Percentiles rank a stretch among this genome's conserved stretches.
These are phyloP conservation scores for Brachionus plicatilis DNA, from an alignment of 1,140 invertebrate genomes.

Conservation along the genomic window DNA sequence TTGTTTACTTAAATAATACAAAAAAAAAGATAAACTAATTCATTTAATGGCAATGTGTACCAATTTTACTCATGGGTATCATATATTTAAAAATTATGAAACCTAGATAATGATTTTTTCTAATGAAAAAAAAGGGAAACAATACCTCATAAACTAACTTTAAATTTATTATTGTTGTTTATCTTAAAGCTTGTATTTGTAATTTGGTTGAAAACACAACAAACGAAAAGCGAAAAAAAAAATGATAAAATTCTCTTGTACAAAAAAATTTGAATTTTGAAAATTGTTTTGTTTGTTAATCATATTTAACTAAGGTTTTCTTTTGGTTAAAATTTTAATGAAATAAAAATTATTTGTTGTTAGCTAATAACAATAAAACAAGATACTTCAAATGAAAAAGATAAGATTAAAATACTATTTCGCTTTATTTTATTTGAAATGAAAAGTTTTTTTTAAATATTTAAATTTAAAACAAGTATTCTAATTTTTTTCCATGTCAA, in stretches of 20 bases:
- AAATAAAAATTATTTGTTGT: neutral
- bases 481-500: neutral
- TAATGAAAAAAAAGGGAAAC: neutral
- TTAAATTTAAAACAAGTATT: neutral
- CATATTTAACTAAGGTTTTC: constrained; percentile 1
- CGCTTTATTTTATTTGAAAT: neutral
- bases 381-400: neutral
- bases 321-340: neutral
- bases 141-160: neutral
- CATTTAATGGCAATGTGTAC: neutral
- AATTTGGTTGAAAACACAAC: neutral
- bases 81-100: neutral
- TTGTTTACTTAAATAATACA: neutral
- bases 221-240: neutral
- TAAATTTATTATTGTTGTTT: neutral
- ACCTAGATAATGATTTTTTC: neutral
- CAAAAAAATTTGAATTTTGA: neutral
- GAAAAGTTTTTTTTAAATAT: neutral
- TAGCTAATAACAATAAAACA: constrained; percentile 4
- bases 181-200: neutral
- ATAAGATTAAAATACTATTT: constrained; percentile 16
- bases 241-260: neutral
- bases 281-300: constrained; percentile 18
- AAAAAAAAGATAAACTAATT: neutral
- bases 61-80: neutral